Base-by-base conservation (phyloP, 1,140 invertebrate genomes). In the Calliopsis andreniformis region DNA sequence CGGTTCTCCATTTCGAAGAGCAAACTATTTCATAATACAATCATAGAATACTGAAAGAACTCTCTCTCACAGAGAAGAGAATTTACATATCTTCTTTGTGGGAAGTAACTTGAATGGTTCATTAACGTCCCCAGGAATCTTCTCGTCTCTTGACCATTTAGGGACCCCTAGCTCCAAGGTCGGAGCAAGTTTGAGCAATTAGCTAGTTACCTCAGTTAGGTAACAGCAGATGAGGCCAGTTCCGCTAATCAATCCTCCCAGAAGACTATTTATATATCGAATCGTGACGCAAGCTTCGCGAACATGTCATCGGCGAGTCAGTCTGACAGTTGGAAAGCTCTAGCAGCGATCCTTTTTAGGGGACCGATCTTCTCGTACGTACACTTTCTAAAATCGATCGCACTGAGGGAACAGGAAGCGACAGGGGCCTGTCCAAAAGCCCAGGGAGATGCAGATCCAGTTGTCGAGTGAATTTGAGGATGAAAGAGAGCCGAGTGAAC, bases 371-470 rank as follows among this genome's bases (percentile, higher is more conserved):
- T n/a, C n/a, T 35, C 47, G 42, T n/a, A 62, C 71, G 75, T 72
- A 47, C 77, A 87, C 88, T 91, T 91, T 91, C 89, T 89, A 91
- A 91, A 90, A 84, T 64, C 76, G 85, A 87, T 87, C 86, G 88
- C 84, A 80, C 82, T 75, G 66, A 70, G 75, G 81, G 59, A 83
- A 66, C 84, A 84, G 86, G 87, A 87, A 89, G 68, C 16, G 18
- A 3, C 35, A 10, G 4, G 35, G 35, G 28, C 68, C 59, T 32
- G 68, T 14, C 56, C 14, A 49, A 58, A 63, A 45, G 53, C 42
- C n/a, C 35, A 14, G 12, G 20, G 16, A 39, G 63, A 69, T 43
- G 72, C 61, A 45, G n/a, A 28, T 23, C 45, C 55, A 78, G 72
- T 7, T n/a, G 14, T 43, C 35, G n/a, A n/a, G n/a, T n/a, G n/a